These are phyloP conservation scores for Equus quagga DNA, from an alignment of 2,113 vertebrate genomes.

Conservation along the genomic window DNA sequence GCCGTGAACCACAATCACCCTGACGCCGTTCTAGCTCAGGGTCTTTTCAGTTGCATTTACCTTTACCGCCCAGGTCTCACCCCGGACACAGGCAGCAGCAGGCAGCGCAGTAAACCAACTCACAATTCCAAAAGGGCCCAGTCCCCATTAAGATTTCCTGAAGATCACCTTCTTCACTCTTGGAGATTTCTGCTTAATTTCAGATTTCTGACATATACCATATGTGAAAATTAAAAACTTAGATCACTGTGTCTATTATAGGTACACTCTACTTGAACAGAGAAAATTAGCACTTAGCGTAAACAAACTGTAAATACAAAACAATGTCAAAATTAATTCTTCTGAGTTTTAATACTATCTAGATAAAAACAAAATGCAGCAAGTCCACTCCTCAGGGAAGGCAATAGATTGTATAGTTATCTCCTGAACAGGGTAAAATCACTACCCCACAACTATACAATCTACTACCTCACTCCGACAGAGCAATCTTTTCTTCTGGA, in stretches of 20 bases:
- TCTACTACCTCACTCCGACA: conserved; percentile 93
- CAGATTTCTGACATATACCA: conserved; percentile 49
- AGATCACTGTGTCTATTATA: neutral
- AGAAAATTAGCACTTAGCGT: conserved; percentile 11
- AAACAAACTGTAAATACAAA: conserved; percentile 25
- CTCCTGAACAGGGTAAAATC: conserved; percentile 92
- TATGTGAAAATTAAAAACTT: neutral
- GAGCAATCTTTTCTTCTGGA: conserved; percentile 84
- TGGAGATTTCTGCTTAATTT: conserved; percentile 31
- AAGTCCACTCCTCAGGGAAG: conserved; percentile 91
- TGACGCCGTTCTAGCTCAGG: neutral
- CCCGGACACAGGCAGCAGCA: neutral
- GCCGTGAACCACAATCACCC: neutral
- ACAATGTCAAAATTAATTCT: conserved; percentile 52
- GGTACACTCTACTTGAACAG: neutral
- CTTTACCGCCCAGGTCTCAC: neutral
- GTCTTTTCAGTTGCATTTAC: neutral
- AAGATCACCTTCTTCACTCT: neutral
- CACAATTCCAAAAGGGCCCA: neutral
- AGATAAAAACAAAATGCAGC: conserved; percentile 76
- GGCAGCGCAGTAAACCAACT: neutral
- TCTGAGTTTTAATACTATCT: conserved; percentile 15
- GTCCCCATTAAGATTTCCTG: neutral
- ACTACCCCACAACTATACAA: conserved; percentile 94
- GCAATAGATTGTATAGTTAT: conserved; percentile 94